Evolutionary conservation across 2,888 invertebrate species (phyloP).

Genomic region (Nycteola revayana): DNA sequence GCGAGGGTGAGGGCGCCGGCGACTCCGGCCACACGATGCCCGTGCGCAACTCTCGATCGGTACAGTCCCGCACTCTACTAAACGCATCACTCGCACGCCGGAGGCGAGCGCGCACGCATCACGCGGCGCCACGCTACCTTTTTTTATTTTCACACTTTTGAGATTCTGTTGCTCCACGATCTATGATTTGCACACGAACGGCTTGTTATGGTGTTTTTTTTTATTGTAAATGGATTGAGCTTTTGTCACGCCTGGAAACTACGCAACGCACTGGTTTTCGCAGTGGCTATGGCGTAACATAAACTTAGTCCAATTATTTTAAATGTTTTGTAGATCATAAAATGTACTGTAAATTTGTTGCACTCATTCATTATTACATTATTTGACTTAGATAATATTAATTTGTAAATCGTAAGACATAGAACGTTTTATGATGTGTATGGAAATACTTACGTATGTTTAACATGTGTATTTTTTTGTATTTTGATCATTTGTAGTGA

Average conservation of each 20-base stretch:
- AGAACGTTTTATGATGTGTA: too few relatives aligned
- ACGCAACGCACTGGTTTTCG: constrained; percentile 35
- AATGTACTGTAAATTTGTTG: constrained; percentile 41
- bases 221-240: constrained; percentile 44
- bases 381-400: constrained; percentile 1
- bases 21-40: constrained; percentile 77
- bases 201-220: constrained; percentile 65
- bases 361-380: constrained; percentile 23
- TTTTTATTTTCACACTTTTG: constrained; percentile 46
- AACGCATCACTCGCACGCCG: constrained; percentile 47
- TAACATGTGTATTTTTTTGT: constrained; percentile 35
- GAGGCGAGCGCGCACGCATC: constrained; percentile 33
- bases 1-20: constrained; percentile 54
- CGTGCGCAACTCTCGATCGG: constrained; percentile 79
- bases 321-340: constrained; percentile 43
- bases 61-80: constrained; percentile 54
- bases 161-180: constrained; percentile 66
- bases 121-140: constrained; percentile 28
- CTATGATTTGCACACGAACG: constrained; percentile 71
- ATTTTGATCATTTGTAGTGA: constrained; percentile 43
- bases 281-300: constrained; percentile 40
- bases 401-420: too few relatives aligned
- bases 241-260: constrained; percentile 50
- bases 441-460: too few relatives aligned
- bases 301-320: constrained; percentile 47